A percentile compares a stretch with the other conserved stretches of the same genome.
Evolutionary conservation across 2,113 vertebrate species (phyloP).

Genomic region (Amblyornis subalaris): DNA sequence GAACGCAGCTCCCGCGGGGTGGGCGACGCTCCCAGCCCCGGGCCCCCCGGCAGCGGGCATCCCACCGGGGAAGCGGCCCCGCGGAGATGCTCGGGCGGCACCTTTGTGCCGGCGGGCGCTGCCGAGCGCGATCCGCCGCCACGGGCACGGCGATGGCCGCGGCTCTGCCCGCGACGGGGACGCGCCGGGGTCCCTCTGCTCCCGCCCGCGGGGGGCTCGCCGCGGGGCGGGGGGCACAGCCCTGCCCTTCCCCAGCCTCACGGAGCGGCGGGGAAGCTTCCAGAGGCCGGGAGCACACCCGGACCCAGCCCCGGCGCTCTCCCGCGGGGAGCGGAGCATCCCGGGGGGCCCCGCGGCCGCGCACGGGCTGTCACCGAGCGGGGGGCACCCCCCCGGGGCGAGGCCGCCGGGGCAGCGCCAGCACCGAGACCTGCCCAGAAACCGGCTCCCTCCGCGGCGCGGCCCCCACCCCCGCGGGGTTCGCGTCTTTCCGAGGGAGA

Average conservation of each 20-base stretch:
- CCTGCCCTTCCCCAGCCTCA: neutral
- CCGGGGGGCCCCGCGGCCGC: neutral
- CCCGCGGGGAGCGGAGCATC: neutral
- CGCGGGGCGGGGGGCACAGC: neutral
- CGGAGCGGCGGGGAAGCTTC: neutral
- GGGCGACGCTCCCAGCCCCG: neutral
- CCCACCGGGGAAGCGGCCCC: neutral
- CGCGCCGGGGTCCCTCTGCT: neutral
- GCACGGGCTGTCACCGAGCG: neutral
- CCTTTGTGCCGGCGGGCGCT: neutral
- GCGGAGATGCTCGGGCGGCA: neutral
- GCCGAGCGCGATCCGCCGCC: neutral
- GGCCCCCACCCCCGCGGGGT: neutral
- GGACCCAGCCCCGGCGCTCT: neutral
- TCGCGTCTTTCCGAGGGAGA: neutral
- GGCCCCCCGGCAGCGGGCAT: neutral
- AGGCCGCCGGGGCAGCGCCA: neutral
- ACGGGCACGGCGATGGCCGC: neutral
- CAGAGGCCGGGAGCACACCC: neutral
- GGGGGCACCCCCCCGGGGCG: neutral
- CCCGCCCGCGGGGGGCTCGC: neutral
- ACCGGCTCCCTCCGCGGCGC: neutral
- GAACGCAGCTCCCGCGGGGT: accelerated
- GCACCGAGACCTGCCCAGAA: neutral
- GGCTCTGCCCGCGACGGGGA: accelerated